Evolutionary conservation across 1,140 invertebrate species (phyloP), one percentile per base, ranked within the genome.

Genomic region (Stratiolaelaps scimitus): DNA sequence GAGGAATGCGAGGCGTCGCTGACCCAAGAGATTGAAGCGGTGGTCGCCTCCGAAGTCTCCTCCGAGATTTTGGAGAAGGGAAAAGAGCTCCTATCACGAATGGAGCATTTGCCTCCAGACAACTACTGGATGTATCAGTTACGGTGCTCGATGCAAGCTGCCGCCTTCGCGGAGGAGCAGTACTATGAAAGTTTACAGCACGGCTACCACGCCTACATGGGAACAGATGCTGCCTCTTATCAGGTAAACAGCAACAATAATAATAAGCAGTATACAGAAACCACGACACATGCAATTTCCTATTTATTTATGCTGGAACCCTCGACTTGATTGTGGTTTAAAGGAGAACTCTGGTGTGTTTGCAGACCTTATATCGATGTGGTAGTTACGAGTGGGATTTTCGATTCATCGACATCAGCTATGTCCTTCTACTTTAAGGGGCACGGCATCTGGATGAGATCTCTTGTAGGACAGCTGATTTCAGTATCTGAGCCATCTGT

Each of bases 51-150:
- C 2, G 53, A 34, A 15, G 15, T 17, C 15, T 34, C 26, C 26
- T 26, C 17, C 15, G 26, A 23, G 2, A 60, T 60, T 34, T 60
- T 29, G 15, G 53, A 60, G 2, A 34, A 60, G 23, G 53, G 53
- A 2, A 60, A 26, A 15, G 34, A 60, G 53, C 26, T 60, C 4
- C 23, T 60, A 2, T 17, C 26, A 34, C 17, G 20, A 60, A 60
- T 60, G 53, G 34, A 26, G 15, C 26, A 15, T 29, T 34, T 60
- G 53, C 53, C 53, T 34, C 26, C 26, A 2, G 53, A 60, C 15
- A 60, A 60, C 53, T 60, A 60, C 23, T 60, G 53, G 53, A 34
- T 60, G 26, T 60, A 60, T 23, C 53, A 60, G 23, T 34, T 60
- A 4, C 53, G 53, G 15, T 60, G 53, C 20, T 15, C 53, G 15